Conservation (phyloP, 35 echinoderm and acorn worm genomes). For the Lytechinus pictus region DNA sequence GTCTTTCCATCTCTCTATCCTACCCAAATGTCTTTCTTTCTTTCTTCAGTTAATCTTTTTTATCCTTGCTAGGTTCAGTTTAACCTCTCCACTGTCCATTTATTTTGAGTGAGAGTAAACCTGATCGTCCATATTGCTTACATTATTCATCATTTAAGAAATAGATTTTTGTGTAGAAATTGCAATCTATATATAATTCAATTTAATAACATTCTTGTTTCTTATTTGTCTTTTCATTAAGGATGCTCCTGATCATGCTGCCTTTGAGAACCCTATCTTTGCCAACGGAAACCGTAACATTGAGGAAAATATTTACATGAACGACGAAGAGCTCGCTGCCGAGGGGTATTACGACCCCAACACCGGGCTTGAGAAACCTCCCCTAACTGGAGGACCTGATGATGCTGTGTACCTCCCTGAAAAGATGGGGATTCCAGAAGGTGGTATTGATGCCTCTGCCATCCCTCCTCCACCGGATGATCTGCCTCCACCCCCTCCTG, state of each 20-base stretch:
- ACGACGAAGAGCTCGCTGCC: conserved; percentile 4
- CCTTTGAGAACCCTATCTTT: conserved; percentile 42
- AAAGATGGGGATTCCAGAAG: conserved; percentile 44
- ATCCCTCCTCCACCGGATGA: conserved; percentile 6
- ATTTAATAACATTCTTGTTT: neutral
- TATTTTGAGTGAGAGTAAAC: neutral
- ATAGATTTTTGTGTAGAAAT: neutral
- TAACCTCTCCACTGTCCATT: neutral
- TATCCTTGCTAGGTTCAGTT: neutral
- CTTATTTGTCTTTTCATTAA: neutral
- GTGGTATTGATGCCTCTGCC: conserved; percentile 27
- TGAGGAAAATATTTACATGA: conserved; percentile 33
- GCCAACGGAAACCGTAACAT: neutral
- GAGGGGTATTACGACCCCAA: conserved; percentile 12
- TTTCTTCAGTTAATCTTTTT: no score
- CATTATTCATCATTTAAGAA: neutral
- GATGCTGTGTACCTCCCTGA: conserved; percentile 1
- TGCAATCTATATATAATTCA: neutral
- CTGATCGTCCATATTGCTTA: neutral
- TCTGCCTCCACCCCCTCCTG: conserved; percentile 34
- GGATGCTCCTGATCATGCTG: neutral
- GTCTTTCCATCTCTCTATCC: neutral
- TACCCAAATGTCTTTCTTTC: no score
- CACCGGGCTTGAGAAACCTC: conserved; percentile 12
- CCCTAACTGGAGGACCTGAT: neutral